Evolutionary conservation across 2,888 invertebrate genomes (phyloP).

Genomic region (Gastracanthus pulcherrimus): DNA sequence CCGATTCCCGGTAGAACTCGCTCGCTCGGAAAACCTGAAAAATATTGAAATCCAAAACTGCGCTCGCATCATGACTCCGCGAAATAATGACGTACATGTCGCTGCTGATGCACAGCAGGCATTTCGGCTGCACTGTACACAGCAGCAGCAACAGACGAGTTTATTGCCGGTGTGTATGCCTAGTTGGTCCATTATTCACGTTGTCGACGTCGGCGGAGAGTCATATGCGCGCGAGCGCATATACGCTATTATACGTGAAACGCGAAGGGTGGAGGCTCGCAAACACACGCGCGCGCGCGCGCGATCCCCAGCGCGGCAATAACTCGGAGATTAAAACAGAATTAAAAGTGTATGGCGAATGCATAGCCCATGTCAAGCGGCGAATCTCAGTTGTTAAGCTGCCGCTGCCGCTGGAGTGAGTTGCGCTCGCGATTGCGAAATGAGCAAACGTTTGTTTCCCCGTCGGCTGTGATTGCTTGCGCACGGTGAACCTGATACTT

Average conservation of each 20-base stretch:
- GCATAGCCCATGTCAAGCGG: constrained; percentile 26
- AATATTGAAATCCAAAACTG: not conserved
- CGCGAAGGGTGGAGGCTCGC: constrained; percentile 65
- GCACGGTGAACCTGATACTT: constrained; percentile 30
- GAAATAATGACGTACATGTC: not conserved
- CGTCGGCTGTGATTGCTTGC: constrained; percentile 25
- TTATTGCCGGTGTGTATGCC: constrained; percentile 61
- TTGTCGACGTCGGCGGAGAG: constrained; percentile 62
- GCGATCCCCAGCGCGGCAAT: constrained; percentile 71
- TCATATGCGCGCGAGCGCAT: constrained; percentile 61
- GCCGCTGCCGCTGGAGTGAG: constrained; percentile 55
- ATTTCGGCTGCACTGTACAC: not conserved
- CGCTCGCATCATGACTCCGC: not conserved
- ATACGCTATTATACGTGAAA: constrained; percentile 60
- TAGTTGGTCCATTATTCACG: constrained; percentile 67
- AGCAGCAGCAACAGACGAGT: constrained; percentile 53
- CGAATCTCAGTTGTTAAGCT: constrained; percentile 63
- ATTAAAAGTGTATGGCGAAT: constrained; percentile 67
- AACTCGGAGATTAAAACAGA: constrained; percentile 76
- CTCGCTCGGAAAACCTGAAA: not conserved
- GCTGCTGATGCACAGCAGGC: not conserved
- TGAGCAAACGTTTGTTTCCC: constrained; percentile 56
- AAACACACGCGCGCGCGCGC: constrained; percentile 57
- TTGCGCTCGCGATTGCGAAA: constrained; percentile 57
- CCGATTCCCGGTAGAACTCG: not conserved